Evolutionary conservation across 2,113 vertebrate genomes (phyloP).

Genomic region (Athene cunicularia): DNA sequence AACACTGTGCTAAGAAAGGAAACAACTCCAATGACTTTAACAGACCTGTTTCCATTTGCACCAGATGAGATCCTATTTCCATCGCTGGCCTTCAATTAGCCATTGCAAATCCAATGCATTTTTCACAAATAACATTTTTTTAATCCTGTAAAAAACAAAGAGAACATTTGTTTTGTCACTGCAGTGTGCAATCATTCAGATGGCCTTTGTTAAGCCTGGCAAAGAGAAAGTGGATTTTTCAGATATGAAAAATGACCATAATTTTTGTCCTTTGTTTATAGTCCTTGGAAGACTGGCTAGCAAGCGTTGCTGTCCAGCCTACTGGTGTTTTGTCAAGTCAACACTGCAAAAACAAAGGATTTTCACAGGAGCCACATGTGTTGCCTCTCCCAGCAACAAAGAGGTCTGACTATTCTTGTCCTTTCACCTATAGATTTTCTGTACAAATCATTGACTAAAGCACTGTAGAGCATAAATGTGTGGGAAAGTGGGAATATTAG

Average conservation of each 20-base stretch:
- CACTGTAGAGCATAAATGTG: background rate
- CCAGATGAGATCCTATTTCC: background rate
- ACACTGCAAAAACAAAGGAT: constrained; percentile 59
- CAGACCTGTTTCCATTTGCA: background rate
- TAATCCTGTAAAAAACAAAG: background rate
- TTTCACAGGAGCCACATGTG: constrained; percentile 10
- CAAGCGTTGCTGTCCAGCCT: constrained; percentile 67
- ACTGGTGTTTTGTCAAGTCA: constrained; percentile 15
- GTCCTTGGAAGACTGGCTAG: constrained; percentile 83
- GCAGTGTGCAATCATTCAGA: background rate
- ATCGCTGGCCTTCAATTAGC: background rate
- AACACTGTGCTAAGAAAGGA: background rate
- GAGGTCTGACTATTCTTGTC: constrained; percentile 73
- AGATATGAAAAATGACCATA: background rate
- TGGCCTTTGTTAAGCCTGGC: background rate
- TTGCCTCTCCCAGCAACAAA: constrained; percentile 73
- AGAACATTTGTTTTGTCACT: background rate
- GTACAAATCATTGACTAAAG: background rate
- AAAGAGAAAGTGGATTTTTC: background rate
- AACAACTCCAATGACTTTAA: background rate
- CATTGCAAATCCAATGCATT: background rate
- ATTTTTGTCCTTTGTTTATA: constrained; percentile 51
- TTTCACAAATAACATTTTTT: background rate
- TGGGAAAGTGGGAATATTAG: constrained; percentile 2
- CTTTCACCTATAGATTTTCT: background rate